Conservation (phyloP, 2,797 vertebrate genomes). For the Gymnoscopelus microlampas region DNA sequence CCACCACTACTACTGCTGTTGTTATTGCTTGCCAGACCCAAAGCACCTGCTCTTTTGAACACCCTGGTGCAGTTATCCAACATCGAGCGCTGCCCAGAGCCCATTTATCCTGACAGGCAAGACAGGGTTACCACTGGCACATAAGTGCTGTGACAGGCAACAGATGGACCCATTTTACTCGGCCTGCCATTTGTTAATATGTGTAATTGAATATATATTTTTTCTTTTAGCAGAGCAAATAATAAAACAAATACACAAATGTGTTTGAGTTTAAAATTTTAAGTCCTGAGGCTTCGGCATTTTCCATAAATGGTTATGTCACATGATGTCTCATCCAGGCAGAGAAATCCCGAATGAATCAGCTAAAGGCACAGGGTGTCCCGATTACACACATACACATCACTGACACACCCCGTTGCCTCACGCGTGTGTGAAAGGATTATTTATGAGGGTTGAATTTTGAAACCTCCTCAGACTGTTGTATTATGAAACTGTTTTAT, state of each 20-base stretch:
- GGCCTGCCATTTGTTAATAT: constrained; percentile 5
- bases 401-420: not conserved
- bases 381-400: not conserved
- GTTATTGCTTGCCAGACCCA: not conserved
- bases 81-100: constrained; percentile 41
- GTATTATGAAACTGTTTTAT: not conserved
- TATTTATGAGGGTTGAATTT: constrained; percentile 8
- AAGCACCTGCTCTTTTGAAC: constrained; percentile 44
- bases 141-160: constrained; percentile 51
- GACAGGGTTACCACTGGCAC: constrained; percentile 53
- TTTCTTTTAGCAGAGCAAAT: too few species aligned
- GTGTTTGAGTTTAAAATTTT: constrained; percentile 28
- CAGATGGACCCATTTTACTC: constrained; percentile 33
- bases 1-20: not conserved
- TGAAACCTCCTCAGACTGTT: not conserved
- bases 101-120: constrained; percentile 47
- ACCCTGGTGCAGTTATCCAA: constrained; percentile 51
- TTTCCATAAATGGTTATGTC: constrained; percentile 65
- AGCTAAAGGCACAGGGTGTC: constrained; percentile 21
- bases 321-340: constrained; percentile 54
- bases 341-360: constrained; percentile 48
- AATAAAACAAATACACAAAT: too few species aligned
- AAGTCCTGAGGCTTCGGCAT: constrained; percentile 38
- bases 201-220: too few species aligned
- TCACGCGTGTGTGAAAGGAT: not conserved